phyloP scores from a whole-genome alignment of 2,797 vertebrate species.

The Gallinago stenura region DNA sequence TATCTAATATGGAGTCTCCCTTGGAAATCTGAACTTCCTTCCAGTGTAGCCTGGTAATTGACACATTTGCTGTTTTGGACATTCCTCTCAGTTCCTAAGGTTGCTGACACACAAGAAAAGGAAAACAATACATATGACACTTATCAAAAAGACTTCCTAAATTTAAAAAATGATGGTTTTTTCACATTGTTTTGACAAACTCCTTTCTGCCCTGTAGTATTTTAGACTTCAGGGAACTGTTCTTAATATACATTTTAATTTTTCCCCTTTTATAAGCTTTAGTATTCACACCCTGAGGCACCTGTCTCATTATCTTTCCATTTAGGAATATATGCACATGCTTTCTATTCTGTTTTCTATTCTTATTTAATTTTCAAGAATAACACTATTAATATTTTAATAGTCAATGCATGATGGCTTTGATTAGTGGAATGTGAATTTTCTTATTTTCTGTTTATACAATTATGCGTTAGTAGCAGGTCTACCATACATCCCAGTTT shows the following conservation, averaged over 20 bases:
- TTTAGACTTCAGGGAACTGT: neutral
- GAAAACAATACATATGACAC: rapidly evolving
- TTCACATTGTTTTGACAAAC: neutral
- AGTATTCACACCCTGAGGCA: neutral
- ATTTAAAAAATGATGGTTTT: neutral
- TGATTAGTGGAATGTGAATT: neutral
- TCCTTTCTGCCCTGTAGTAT: neutral
- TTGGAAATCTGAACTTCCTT: neutral
- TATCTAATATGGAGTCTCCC: neutral
- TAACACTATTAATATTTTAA: neutral
- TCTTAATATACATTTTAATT: neutral
- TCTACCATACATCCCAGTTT: neutral
- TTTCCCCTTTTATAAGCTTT: neutral
- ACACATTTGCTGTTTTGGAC: rapidly evolving
- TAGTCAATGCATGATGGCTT: neutral
- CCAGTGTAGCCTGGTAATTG: neutral
- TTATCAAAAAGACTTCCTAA: neutral
- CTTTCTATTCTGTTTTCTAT: neutral
- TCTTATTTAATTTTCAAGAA: conserved; percentile 4
- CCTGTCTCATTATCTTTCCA: neutral
- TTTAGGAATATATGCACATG: neutral
- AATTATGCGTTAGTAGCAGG: neutral
- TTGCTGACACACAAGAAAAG: neutral
- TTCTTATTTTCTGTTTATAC: neutral
- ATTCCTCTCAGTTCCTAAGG: no score